Evolutionary conservation across 2,113 vertebrate species (phyloP).

Genomic region (Planiliza haematocheilus): DNA sequence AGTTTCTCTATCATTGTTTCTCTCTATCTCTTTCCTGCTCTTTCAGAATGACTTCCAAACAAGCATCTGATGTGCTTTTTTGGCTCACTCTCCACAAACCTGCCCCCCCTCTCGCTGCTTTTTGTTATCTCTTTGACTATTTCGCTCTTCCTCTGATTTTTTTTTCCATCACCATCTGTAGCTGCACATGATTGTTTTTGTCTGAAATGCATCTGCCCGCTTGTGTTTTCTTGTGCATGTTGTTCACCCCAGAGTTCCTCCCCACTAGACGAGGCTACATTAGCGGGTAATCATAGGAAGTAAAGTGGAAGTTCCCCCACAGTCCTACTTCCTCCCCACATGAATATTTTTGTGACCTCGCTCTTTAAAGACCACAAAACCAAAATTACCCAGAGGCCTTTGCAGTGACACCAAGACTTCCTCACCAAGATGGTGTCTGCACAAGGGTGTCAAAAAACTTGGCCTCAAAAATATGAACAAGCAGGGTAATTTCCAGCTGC

Average conservation of each 20-base stretch:
- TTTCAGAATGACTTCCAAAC: conserved; percentile 37
- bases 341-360: conserved; percentile 70
- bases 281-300: conserved; percentile 75
- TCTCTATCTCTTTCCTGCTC: conserved; percentile 25
- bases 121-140: conserved; percentile 6
- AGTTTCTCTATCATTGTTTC: conserved; percentile 45
- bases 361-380: conserved; percentile 81
- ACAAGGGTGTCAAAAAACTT: conserved; percentile 27
- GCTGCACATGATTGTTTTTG: conserved; percentile 15
- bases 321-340: conserved; percentile 80
- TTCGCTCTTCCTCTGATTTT: neutral
- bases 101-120: neutral
- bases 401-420: conserved; percentile 69
- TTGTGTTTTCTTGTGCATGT: conserved; percentile 20
- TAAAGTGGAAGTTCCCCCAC: conserved; percentile 83
- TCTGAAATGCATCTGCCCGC: conserved; percentile 20
- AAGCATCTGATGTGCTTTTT: conserved; percentile 18
- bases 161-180: conserved; percentile 16
- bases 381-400: conserved; percentile 79
- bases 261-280: conserved; percentile 60
- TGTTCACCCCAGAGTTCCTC: conserved; percentile 37
- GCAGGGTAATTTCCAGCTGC: conserved; percentile 14
- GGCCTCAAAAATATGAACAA: conserved; percentile 31
- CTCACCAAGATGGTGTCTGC: conserved; percentile 40
- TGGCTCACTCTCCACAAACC: conserved; percentile 1